phyloP scores from a whole-genome alignment of 1,140 invertebrate genomes.

The Platyscapa corneri region DNA sequence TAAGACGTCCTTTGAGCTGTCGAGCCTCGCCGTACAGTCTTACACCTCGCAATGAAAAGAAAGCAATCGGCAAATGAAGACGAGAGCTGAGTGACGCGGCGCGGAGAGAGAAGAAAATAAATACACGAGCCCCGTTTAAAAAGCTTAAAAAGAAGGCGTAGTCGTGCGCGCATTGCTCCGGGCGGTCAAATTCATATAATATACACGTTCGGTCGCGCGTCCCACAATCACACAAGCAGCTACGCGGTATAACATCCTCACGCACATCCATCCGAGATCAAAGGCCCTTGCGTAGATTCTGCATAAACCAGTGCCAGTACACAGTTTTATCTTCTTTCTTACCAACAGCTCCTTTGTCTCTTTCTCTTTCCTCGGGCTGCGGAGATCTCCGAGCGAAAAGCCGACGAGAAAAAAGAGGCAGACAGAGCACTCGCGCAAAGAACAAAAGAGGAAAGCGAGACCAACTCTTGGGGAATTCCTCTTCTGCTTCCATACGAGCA shows the following conservation, averaged over 20 bases:
- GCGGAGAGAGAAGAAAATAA: not conserved
- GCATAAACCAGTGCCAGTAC: slow-evolving; percentile 22
- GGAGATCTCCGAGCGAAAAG: slow-evolving; percentile 63
- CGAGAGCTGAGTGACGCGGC: not conserved
- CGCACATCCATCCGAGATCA: slow-evolving; percentile 16
- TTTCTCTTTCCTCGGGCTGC: slow-evolving; percentile 31
- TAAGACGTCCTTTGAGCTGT: slow-evolving; percentile 19
- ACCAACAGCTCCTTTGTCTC: slow-evolving; percentile 29
- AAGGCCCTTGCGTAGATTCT: slow-evolving; percentile 14
- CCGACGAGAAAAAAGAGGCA: slow-evolving; percentile 7
- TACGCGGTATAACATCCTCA: not conserved
- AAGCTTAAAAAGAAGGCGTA: not conserved
- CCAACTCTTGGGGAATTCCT: slow-evolving; percentile 56
- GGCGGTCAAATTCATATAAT: slow-evolving; percentile 24
- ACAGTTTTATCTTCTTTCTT: slow-evolving; percentile 51
- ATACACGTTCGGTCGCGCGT: not conserved
- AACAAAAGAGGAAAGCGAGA: slow-evolving; percentile 70
- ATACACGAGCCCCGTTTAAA: not conserved
- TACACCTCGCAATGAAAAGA: slow-evolving; percentile 31
- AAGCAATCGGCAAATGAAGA: slow-evolving; percentile 11
- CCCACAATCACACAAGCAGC: not conserved
- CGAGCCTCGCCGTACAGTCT: not conserved
- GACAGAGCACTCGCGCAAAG: slow-evolving; percentile 57
- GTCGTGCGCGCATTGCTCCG: not conserved
- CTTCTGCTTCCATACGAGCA: slow-evolving; percentile 64